phyloP scores from a whole-genome alignment of 2,888 invertebrate genomes.

The Xestoiulus laeticollis region DNA sequence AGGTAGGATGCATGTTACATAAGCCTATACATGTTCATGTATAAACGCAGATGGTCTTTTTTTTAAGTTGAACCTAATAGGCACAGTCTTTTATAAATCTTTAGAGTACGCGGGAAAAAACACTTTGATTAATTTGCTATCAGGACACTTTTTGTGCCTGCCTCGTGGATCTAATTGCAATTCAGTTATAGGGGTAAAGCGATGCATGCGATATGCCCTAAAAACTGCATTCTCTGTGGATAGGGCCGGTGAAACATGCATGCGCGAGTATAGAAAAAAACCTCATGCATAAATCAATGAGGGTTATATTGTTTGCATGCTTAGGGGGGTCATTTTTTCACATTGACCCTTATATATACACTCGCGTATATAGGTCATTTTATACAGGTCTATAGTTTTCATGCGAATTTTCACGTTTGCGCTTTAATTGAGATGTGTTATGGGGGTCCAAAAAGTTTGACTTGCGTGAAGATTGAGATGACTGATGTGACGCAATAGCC shows the following conservation, averaged over 20 bases:
- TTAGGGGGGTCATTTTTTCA: not conserved
- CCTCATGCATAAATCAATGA: not conserved
- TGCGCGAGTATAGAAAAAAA: not conserved
- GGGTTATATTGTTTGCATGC: not conserved
- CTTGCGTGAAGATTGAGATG: slow-evolving; percentile 11
- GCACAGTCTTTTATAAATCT: not conserved
- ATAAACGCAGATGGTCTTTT: not conserved
- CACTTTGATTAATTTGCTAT: slow-evolving; percentile 5
- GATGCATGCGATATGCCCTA: not conserved
- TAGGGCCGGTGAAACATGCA: not conserved
- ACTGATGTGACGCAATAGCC: not conserved
- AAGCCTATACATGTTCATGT: too few relatives aligned
- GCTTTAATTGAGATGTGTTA: slow-evolving; percentile 20
- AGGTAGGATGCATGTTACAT: not conserved
- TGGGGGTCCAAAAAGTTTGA: not conserved
- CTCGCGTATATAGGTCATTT: not conserved
- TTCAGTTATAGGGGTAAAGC: not conserved
- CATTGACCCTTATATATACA: not conserved
- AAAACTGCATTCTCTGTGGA: not conserved
- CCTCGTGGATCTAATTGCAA: slow-evolving; percentile 1
- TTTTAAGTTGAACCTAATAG: not conserved
- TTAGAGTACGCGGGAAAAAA: not conserved
- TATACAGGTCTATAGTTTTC: not conserved
- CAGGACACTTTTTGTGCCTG: not conserved
- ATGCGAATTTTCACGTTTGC: not conserved